Evolutionary conservation across 2,888 invertebrate genomes (phyloP).

Genomic region (Ennomos fuscantarius): DNA sequence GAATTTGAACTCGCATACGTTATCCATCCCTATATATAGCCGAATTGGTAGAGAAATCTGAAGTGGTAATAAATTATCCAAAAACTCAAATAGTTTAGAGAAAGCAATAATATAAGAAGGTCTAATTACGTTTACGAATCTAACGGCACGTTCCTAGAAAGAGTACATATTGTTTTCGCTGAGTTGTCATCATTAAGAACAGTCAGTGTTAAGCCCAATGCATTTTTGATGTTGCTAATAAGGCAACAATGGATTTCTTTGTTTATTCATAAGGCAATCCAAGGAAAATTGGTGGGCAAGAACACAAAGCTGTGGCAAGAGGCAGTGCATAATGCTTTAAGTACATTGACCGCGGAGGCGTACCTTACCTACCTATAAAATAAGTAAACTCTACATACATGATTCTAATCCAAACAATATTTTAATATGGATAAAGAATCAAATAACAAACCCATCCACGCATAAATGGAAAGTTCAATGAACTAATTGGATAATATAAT

Average conservation of each 20-base stretch:
- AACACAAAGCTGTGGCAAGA: constrained; percentile 10
- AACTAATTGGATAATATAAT: constrained; percentile 33
- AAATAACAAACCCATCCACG: constrained; percentile 42
- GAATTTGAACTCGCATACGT: no score
- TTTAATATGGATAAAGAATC: constrained; percentile 47
- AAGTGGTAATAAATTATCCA: constrained; percentile 1
- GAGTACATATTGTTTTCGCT: constrained; percentile 28
- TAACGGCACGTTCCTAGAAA: constrained; percentile 28
- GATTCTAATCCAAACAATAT: constrained; percentile 48
- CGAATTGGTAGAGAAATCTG: no score
- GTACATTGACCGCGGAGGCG: constrained; percentile 54
- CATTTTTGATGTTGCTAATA: constrained; percentile 34
- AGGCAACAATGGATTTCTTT: constrained; percentile 37
- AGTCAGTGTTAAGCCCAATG: constrained; percentile 25
- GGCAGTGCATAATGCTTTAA: constrained; percentile 31
- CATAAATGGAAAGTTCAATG: constrained; percentile 43
- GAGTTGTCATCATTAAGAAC: constrained; percentile 30
- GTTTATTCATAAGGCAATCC: constrained; percentile 43
- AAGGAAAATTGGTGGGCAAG: constrained; percentile 28
- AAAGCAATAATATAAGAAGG: constrained; percentile 13
- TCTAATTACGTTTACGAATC: constrained; percentile 23
- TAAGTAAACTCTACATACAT: constrained; percentile 35
- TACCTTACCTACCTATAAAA: constrained; percentile 43
- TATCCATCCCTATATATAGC: background rate
- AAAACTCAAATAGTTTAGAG: constrained; percentile 13